A percentile compares a stretch with the other conserved stretches of the same genome.
Conservation (phyloP, 2,888 invertebrate species). For the Prenolepis imparis region DNA sequence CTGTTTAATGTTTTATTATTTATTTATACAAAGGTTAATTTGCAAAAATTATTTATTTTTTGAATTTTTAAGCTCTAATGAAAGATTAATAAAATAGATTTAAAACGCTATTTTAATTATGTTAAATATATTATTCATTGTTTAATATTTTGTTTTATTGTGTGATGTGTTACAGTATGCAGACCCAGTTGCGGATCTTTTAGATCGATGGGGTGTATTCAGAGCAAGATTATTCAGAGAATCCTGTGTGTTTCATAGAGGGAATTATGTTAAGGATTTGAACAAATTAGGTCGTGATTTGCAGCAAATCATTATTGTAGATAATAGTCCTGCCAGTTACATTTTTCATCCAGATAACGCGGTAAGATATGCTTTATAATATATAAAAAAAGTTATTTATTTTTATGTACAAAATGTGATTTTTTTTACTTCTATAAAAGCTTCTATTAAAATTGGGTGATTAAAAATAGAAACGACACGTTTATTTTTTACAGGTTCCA, state of each 20-base stretch:
- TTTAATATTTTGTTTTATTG: conserved; percentile 35
- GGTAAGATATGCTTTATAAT: conserved; percentile 89
- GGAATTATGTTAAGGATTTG: conserved; percentile 99
- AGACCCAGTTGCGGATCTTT: conserved; percentile 99
- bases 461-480: conserved; percentile 3
- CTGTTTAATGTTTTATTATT: background rate
- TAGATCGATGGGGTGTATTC: conserved; percentile 99
- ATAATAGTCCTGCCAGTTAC: conserved; percentile 99
- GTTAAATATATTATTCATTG: background rate
- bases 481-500: conserved; percentile 91
- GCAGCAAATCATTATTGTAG: conserved; percentile 98
- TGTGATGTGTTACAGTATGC: conserved; percentile 91
- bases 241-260: conserved; percentile 99
- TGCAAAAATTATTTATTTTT: background rate
- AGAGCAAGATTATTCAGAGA: conserved; percentile 98
- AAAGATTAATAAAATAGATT: background rate
- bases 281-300: conserved; percentile 98
- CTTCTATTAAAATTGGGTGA: background rate
- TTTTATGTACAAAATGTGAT: background rate
- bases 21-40: background rate
- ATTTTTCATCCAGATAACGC: conserved; percentile 99
- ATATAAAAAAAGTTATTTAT: background rate
- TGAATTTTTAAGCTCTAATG: background rate
- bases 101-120: background rate
- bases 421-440: background rate